Evolutionary conservation across 2,888 invertebrate species (phyloP).

Genomic region (Colostygia pectinataria): DNA sequence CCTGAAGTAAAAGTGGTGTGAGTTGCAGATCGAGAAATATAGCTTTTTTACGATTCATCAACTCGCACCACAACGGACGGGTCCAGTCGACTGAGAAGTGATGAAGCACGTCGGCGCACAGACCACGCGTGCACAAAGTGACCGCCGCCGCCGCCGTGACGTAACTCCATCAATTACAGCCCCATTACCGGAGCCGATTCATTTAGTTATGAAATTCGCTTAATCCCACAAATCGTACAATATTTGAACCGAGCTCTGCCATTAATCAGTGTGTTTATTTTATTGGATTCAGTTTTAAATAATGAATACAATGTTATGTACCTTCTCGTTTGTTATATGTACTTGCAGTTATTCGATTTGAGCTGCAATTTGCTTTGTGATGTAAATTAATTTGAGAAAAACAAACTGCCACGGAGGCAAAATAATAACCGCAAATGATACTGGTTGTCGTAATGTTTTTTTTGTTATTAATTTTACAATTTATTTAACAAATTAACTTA

Average conservation of each 20-base stretch:
- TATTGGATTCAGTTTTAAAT: conserved; percentile 11
- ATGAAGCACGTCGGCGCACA: not conserved
- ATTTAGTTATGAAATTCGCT: conserved; percentile 5
- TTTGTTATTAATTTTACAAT: not conserved
- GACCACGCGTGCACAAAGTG: not conserved
- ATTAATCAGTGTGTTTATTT: conserved; percentile 13
- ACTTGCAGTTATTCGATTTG: conserved; percentile 6
- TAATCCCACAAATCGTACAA: conserved; percentile 8
- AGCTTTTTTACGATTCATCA: too few species aligned
- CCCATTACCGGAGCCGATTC: not conserved
- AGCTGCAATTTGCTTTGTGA: conserved; percentile 11
- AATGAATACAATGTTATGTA: too few species aligned
- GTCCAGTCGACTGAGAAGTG: not conserved
- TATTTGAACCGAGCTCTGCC: conserved; percentile 6
- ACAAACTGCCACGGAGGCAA: conserved; percentile 1
- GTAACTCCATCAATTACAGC: not conserved
- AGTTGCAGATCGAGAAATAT: too few species aligned
- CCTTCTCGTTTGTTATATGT: too few species aligned
- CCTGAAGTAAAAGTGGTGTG: too few species aligned
- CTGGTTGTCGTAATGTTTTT: not conserved
- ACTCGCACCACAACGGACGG: too few species aligned
- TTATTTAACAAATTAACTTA: too few species aligned
- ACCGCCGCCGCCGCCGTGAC: not conserved
- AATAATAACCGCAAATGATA: conserved; percentile 1
- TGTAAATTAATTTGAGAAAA: conserved; percentile 15